Base-by-base conservation (phyloP, 2,797 vertebrate genomes). In the Protonibea diacanthus region DNA sequence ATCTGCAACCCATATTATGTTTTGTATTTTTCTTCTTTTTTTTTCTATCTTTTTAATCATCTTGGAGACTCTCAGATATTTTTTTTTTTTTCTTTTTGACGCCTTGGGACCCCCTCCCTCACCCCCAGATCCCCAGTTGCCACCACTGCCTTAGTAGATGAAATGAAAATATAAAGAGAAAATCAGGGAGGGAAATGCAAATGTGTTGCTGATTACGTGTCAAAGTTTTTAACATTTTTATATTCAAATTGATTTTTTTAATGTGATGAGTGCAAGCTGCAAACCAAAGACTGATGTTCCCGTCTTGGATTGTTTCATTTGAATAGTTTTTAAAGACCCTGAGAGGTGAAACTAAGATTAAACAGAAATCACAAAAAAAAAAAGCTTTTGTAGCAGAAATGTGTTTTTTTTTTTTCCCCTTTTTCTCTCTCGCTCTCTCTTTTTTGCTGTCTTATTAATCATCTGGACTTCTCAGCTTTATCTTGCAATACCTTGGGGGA, bases 21-120 rank as follows among this genome's bases (percentile, higher is more conserved):
- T 38, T 38, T 38, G 8, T 8, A 38, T 38, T 48, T 42, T 29
- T 25, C 25, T 29, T 23, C 14, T 4, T 21, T 56, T 20, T 42
- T 53, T 40, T 40, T 14, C 15, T 6, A 11, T 33, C 23, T 57
- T 71, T 66, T 61, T 52, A 67, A 67, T 62, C 38, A 53, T 75
- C 11, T 49, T 0, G 2, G 51, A 60, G 29, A 0, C 48, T 66
- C n/a, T 56, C 55, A 59, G 25, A 58, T 33, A 14, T 23, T 29
- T 29, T 29, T 1, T 29, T 29, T 29, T 1, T 38, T 38, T 38
- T 38, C 7, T 70, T 42, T 52, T n/a, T 3, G 15, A 33, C 29
- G 44, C 49, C 17, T 23, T 9, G 1, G 56, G 33, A 14, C 40
- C 45, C 56, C 33, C 44, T 14, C 44, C 20, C 33, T 9, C 8